Evolutionary conservation across 53 echinoderm and acorn worm genomes (phyloP), one percentile per base, ranked within the genome.

Genomic region (Actinopyga echinites): DNA sequence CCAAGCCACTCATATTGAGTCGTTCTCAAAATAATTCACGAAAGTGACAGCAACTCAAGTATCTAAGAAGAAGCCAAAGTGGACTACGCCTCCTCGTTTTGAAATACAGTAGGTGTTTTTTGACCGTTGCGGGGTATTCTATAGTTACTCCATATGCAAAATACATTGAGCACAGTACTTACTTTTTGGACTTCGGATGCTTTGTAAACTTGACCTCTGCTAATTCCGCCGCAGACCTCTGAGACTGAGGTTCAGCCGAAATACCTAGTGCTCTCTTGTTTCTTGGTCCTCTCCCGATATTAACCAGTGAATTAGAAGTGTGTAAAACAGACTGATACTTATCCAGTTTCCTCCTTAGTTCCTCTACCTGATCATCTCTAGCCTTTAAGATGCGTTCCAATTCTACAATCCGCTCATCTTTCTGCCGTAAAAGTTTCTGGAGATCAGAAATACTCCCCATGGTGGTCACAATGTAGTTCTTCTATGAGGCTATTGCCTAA

Each of bases 381-480:
- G 75, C 83, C 42, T 82, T 71, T 6, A 96, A 85, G 15, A 92
- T 54, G 22, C 65, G 32, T 60, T 96, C 93, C 75, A 96, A 69
- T 61, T 96, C 93, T 10, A 77, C 38, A 19, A 96, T 93, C 35
- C 91, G 84, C 59, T 92, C 90, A 15, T 96, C 97, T 52, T 90
- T 91, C 79, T 93, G 90, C 19, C 90, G 91, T 2, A 96, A 52
- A 36, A 90, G 82, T 80, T 96, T 96, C 85, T 96, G 92, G 30
- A 96, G 59, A 62, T 96, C 97, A n/a, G 85, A 83, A 55, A 93
- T 79, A 57, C 97, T 96, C 15, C 97, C 97, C 97, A 96, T 96
- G 49, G 15, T 49, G 49, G 17, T 17, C 1, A 3, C 49, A 49
- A n/a, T n/a, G n/a, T n/a, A n/a, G n/a, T n/a, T n/a, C 13, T 17